A percentile compares a stretch with the other conserved stretches of the same genome.
These are phyloP conservation scores for Megaceryle maxima DNA, from an alignment of 2,113 vertebrate species.

Conservation along the genomic window DNA sequence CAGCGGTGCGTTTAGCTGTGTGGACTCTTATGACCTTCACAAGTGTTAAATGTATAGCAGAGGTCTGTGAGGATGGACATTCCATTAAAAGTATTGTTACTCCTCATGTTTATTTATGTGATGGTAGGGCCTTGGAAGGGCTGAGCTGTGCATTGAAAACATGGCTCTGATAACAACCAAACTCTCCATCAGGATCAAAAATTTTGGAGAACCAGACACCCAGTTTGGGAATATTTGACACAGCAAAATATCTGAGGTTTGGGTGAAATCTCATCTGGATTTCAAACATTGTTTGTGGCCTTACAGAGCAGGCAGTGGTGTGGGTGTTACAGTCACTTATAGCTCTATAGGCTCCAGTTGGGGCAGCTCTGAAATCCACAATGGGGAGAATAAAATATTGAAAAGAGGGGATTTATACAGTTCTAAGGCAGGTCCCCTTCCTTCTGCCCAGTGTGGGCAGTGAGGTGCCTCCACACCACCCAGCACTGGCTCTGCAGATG, in stretches of 20 bases:
- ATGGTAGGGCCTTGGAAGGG: neutral
- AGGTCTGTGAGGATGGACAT: neutral
- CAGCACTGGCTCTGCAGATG: rapidly evolving
- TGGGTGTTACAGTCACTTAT: neutral
- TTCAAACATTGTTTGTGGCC: neutral
- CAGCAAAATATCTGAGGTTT: neutral
- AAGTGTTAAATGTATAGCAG: neutral
- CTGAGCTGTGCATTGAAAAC: neutral
- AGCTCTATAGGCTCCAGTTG: neutral
- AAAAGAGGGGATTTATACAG: neutral
- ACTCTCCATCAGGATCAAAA: neutral
- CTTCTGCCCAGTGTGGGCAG: neutral
- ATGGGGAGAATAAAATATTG: neutral
- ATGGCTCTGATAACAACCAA: neutral
- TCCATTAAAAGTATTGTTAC: neutral
- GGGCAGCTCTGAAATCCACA: neutral
- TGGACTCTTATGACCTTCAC: neutral
- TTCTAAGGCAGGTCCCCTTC: neutral
- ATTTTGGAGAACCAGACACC: neutral
- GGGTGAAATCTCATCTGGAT: neutral
- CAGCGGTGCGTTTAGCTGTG: neutral
- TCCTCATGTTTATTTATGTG: neutral
- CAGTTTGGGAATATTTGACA: rapidly evolving
- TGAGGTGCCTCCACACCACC: neutral
- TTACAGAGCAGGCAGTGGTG: neutral